A percentile compares a stretch with the other conserved stretches of the same genome.
These are phyloP conservation scores for Toxotes chatareus DNA, from an alignment of 2,113 vertebrate genomes.

Conservation along the genomic window DNA sequence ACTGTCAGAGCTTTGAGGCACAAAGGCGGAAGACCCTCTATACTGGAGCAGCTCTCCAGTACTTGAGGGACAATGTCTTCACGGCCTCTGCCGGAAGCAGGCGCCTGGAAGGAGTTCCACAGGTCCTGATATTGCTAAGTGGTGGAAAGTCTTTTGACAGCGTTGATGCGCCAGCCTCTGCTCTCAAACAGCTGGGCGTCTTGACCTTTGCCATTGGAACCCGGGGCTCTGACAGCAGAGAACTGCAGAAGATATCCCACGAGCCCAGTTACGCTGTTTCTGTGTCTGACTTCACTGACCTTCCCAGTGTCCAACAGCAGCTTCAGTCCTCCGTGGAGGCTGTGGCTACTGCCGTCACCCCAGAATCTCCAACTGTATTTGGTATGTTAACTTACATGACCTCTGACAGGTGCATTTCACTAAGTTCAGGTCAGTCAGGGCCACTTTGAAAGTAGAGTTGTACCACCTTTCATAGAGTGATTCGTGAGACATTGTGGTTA, in stretches of 20 bases:
- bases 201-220: slow-evolving; percentile 52
- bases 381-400: no score
- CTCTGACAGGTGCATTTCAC: not conserved
- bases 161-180: slow-evolving; percentile 61
- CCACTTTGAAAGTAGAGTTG: no score
- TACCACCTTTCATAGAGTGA: no score
- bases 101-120: slow-evolving; percentile 81
- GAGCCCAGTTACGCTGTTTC: slow-evolving; percentile 2
- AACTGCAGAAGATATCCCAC: slow-evolving; percentile 58
- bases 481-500: no score
- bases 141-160: slow-evolving; percentile 71
- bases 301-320: slow-evolving; percentile 44
- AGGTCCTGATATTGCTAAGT: slow-evolving; percentile 80
- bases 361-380: no score
- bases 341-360: no score
- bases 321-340: not conserved
- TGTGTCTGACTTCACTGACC: slow-evolving; percentile 79
- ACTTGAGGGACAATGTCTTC: slow-evolving; percentile 81
- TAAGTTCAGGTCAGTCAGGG: no score
- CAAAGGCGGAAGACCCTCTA: slow-evolving; percentile 82
- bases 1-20: slow-evolving; percentile 48
- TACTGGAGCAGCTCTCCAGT: slow-evolving; percentile 84
- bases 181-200: slow-evolving; percentile 66
- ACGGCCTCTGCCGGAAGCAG: slow-evolving; percentile 87
- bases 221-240: slow-evolving; percentile 29